Evolutionary conservation across 2,797 vertebrate genomes (phyloP).

Genomic region (Chaetophractus vellerosus): DNA sequence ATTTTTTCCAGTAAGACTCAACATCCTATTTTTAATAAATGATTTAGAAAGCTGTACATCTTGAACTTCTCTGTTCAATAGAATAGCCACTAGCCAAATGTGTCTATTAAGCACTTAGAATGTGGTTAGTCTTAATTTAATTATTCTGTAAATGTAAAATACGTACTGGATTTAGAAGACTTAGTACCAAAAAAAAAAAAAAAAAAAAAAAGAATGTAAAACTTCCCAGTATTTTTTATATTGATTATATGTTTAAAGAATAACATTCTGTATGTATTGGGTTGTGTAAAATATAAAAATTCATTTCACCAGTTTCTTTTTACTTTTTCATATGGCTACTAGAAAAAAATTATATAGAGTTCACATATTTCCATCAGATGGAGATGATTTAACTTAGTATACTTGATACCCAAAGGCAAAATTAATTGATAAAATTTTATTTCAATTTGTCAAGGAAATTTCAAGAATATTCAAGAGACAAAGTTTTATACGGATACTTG

Average conservation of each 20-base stretch:
- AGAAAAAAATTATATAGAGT: neutral
- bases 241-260: constrained; percentile 17
- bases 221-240: constrained; percentile 35
- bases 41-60: constrained; percentile 33
- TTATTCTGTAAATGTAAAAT: neutral
- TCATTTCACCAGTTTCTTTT: constrained; percentile 15
- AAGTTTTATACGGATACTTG: neutral
- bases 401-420: neutral
- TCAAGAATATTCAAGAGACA: constrained; percentile 47
- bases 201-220: neutral
- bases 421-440: constrained; percentile 3
- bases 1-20: constrained; percentile 61
- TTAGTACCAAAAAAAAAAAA: neutral
- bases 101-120: neutral
- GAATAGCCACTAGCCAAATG: neutral
- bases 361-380: constrained; percentile 13
- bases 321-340: neutral
- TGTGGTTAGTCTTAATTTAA: neutral
- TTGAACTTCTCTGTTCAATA: constrained; percentile 11
- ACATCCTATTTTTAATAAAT: constrained; percentile 42
- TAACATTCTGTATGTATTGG: neutral
- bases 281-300: neutral
- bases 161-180: neutral
- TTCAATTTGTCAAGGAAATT: constrained; percentile 23
- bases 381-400: neutral